Conservation (phyloP, 2,888 invertebrate species). For the Agrenia bidenticulata region DNA sequence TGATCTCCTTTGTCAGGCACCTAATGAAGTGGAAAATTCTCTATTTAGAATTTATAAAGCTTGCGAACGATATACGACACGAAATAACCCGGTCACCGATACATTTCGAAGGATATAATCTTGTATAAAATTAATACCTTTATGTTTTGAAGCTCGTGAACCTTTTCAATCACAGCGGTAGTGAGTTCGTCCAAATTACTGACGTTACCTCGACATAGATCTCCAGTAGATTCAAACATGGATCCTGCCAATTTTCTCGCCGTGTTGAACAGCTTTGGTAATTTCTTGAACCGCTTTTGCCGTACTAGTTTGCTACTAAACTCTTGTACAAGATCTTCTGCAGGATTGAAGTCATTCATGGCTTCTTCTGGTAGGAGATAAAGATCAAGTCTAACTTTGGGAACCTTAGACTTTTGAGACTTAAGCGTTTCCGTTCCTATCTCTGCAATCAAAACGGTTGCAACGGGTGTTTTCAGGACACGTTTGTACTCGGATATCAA, state of each 20-base stretch:
- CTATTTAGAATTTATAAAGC: too few relatives aligned
- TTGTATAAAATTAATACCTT: conserved; percentile 30
- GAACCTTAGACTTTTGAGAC: conserved; percentile 21
- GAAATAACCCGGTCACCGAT: too few relatives aligned
- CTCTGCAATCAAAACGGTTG: conserved; percentile 40
- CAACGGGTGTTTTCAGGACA: conserved; percentile 38
- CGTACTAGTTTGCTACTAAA: conserved; percentile 2
- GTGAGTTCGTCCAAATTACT: conserved; percentile 42
- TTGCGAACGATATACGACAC: too few relatives aligned
- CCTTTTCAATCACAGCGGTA: conserved; percentile 34
- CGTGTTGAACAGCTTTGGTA: conserved; percentile 34
- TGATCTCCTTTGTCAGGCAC: conserved; percentile 59
- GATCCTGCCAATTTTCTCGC: conserved; percentile 25
- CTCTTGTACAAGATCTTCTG: conserved; percentile 18
- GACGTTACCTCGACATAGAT: conserved; percentile 13
- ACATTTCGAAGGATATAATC: too few relatives aligned
- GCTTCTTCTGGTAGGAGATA: neutral
- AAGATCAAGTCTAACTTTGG: conserved; percentile 7
- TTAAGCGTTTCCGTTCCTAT: conserved; percentile 25
- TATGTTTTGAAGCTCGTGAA: conserved; percentile 45
- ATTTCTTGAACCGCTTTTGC: conserved; percentile 31
- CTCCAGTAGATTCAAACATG: conserved; percentile 24
- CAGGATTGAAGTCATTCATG: conserved; percentile 17
- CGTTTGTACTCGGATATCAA: conserved; percentile 71
- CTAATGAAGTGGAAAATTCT: conserved; percentile 55